phyloP scores from a whole-genome alignment of 2,888 invertebrate species.

The Lamproptera curius region DNA sequence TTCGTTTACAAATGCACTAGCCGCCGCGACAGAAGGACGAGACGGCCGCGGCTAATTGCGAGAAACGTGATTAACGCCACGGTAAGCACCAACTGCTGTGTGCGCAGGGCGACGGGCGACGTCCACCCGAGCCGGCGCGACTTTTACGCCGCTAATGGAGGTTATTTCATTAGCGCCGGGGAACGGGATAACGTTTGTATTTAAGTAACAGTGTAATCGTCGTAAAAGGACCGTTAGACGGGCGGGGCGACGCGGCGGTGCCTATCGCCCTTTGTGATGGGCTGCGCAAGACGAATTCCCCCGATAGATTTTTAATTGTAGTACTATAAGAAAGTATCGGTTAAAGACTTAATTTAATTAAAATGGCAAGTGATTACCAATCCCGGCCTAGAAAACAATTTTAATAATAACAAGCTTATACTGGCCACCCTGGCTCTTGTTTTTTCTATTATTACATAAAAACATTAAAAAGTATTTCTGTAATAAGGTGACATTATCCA shows the following conservation, averaged over 20 bases:
- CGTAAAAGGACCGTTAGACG: constrained; percentile 46
- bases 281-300: constrained; percentile 24
- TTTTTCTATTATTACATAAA: too few species aligned
- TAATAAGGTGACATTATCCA: too few species aligned
- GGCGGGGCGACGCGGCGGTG: constrained; percentile 26
- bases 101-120: constrained; percentile 38
- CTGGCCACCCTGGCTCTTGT: too few species aligned
- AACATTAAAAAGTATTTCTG: too few species aligned
- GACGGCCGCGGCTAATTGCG: constrained; percentile 67
- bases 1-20: too few species aligned
- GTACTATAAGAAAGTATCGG: too few species aligned
- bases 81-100: constrained; percentile 51
- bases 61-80: constrained; percentile 72
- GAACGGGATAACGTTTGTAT: constrained; percentile 54
- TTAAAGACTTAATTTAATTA: too few species aligned
- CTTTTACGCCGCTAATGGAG: constrained; percentile 64
- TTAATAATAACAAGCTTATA: too few species aligned
- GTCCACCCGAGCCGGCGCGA: constrained; percentile 49
- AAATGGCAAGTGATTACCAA: too few species aligned
- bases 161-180: constrained; percentile 57
- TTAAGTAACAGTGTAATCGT: constrained; percentile 56
- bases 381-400: too few species aligned
- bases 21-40: constrained; percentile 53
- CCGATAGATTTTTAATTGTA: constrained; percentile 32
- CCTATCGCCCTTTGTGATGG: constrained; percentile 27